Evolutionary conservation across 2,888 invertebrate species (phyloP).

Genomic region (Coremacera marginata): DNA sequence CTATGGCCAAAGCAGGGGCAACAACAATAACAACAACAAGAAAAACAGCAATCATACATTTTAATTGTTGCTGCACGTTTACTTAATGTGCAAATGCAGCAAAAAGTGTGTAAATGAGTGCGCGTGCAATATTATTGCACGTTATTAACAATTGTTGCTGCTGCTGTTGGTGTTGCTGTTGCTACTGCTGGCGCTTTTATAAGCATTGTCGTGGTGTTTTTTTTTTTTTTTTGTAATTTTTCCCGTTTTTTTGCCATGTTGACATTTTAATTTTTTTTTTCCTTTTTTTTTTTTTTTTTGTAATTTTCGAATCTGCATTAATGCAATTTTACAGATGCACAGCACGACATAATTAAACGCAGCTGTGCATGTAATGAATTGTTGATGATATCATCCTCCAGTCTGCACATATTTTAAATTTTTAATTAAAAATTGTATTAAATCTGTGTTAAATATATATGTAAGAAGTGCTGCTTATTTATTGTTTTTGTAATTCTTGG

Average conservation of each 20-base stretch:
- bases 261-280: too few species aligned
- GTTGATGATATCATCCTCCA: background rate
- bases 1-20: background rate
- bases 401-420: background rate
- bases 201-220: too few species aligned
- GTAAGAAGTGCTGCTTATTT: too few species aligned
- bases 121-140: constrained; percentile 20
- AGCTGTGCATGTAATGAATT: background rate
- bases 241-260: background rate
- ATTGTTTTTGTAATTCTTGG: too few species aligned
- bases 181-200: background rate
- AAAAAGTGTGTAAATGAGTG: constrained; percentile 13
- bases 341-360: background rate
- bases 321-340: background rate
- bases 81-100: background rate
- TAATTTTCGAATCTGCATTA: constrained; percentile 6
- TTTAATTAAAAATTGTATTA: background rate
- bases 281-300: background rate
- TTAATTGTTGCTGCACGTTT: background rate
- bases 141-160: constrained; percentile 13
- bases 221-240: background rate
- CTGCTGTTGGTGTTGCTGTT: background rate
- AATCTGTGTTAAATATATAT: too few species aligned
- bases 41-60: background rate
- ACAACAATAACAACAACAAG: background rate